Evolutionary conservation across 2,888 invertebrate species (phyloP), one percentile per base, ranked within the genome.

Genomic region (Microctonus brassicae): DNA sequence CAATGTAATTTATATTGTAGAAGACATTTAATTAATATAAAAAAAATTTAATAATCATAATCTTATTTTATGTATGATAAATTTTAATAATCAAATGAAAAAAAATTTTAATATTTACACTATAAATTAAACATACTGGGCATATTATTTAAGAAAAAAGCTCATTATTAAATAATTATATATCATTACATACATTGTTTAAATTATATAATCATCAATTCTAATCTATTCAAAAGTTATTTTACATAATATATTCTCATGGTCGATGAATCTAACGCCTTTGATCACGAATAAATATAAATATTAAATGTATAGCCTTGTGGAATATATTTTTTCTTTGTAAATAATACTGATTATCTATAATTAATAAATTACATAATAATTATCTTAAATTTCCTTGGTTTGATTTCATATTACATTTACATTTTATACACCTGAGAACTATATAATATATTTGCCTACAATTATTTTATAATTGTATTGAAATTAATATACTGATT

Each of bases 301-400:
- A 39, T 67, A 58, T 42, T 22, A 24, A 74, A 80, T 78, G 75
- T 80, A 83, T 80, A 79, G 83, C 81, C 81, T 78, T 82, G 75
- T 75, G 78, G 81, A 82, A 81, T 82, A 78, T 78, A 72, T 69
- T 74, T 74, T 39, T 6, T n/a, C n/a, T 39, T 39, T 13, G n/a
- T 78, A 76, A 73, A 75, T 79, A 82, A 79, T 80, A 81, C 80
- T 78, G 81, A 77, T 74, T 52, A 36, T 77, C 72, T 62, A 39
- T 22, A 78, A 75, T 74, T 65, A 53, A 73, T 80, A n/a, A 80
- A 79, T 73, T 76, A 73, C 77, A 71, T 80, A 78, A 70, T 63
- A 65, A 71, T 62, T 63, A 39, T 55, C 26, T 65, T 36, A 64
- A 64, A 69, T n/a, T 62, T 67, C 13, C 60, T 34, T 17, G 34